Conservation (phyloP, 2,888 invertebrate species). For the Nemotelus nigrinus region DNA sequence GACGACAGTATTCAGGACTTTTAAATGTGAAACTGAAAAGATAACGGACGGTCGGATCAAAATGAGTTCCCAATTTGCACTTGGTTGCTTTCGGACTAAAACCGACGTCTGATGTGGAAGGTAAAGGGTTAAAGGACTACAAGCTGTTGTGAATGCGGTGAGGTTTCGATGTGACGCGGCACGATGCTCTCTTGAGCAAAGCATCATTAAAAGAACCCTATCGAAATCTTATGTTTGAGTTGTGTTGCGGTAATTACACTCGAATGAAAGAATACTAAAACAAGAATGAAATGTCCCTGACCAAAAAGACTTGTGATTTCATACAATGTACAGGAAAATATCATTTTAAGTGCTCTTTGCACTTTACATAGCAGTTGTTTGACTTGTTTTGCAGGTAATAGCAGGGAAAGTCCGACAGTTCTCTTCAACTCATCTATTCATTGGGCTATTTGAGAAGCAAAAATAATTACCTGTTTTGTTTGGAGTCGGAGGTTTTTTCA, state of each 20-base stretch:
- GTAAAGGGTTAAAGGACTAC: conserved; percentile 25
- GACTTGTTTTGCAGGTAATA: conserved; percentile 39
- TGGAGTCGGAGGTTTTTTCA: too few relatives aligned
- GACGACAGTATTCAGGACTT: conserved; percentile 32
- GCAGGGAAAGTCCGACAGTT: conserved; percentile 25
- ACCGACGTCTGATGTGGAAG: neutral
- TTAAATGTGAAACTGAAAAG: conserved; percentile 34
- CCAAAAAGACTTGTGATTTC: conserved; percentile 16
- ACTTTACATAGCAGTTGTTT: conserved; percentile 41
- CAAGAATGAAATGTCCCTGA: conserved; percentile 26
- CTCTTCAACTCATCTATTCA: conserved; percentile 37
- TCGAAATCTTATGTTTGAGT: conserved; percentile 46
- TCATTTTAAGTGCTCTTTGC: conserved; percentile 37
- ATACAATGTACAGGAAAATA: conserved; percentile 30
- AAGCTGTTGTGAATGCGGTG: conserved; percentile 4
- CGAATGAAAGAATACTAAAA: conserved; percentile 14
- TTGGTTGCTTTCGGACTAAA: conserved; percentile 38
- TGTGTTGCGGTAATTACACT: conserved; percentile 47
- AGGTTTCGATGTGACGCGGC: neutral
- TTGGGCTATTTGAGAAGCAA: conserved; percentile 12
- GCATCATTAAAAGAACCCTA: conserved; percentile 41
- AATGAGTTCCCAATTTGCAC: conserved; percentile 43
- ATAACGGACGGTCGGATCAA: conserved; percentile 37
- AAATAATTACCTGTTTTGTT: conserved; percentile 35
- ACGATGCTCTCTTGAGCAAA: conserved; percentile 25